These are phyloP conservation scores for Spodoptera picta DNA, from an alignment of 2,888 invertebrate genomes.

Conservation along the genomic window DNA sequence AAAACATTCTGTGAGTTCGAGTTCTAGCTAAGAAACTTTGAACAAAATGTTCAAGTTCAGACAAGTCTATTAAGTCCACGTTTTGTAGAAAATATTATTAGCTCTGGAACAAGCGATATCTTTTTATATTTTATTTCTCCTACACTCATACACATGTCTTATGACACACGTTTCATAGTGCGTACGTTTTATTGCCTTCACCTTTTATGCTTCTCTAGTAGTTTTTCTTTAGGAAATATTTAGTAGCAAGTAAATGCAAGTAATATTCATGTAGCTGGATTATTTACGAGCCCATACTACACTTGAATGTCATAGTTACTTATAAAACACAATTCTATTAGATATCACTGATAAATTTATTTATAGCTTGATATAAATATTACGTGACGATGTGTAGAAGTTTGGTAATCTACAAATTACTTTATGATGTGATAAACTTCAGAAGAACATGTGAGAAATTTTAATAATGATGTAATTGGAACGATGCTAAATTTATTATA, in stretches of 20 bases:
- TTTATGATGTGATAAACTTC: no score
- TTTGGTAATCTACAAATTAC: no score
- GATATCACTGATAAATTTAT: conserved; percentile 21
- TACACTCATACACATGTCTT: neutral
- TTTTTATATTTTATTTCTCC: neutral
- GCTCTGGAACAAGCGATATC: neutral
- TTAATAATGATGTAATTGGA: neutral
- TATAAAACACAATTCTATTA: conserved; percentile 17
- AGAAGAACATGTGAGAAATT: no score
- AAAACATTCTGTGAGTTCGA: conserved; percentile 1
- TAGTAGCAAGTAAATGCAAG: conserved; percentile 25
- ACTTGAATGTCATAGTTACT: conserved; percentile 17
- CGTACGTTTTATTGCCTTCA: conserved; percentile 26
- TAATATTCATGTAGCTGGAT: conserved; percentile 32
- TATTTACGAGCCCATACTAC: conserved; percentile 21
- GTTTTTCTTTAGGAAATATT: conserved; percentile 27
- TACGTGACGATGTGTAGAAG: no score
- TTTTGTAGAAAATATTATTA: conserved; percentile 1
- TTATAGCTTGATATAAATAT: conserved; percentile 6
- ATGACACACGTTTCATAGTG: conserved; percentile 3
- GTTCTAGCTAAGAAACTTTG: no score
- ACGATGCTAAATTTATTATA: no score
- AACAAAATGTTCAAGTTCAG: no score
- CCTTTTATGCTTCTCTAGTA: conserved; percentile 27
- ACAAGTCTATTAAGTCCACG: no score